phyloP scores from a whole-genome alignment of 2,113 vertebrate genomes.

The Oceanites oceanicus region DNA sequence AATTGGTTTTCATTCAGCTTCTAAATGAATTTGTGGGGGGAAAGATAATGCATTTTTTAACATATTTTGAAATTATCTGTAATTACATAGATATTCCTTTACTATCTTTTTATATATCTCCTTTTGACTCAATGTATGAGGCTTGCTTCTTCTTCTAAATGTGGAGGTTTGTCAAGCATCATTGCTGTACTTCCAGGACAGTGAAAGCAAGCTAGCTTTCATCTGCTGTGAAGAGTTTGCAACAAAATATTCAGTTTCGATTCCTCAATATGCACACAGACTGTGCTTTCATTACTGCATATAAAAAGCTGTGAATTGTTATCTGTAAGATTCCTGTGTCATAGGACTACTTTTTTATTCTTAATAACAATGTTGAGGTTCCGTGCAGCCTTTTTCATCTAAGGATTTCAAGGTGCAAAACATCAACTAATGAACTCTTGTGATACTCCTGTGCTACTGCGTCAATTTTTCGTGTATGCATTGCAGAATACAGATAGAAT shows the following conservation, averaged over 20 bases:
- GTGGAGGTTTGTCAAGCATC: neutral
- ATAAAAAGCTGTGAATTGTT: neutral
- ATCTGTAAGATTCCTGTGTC: neutral
- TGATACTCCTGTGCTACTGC: neutral
- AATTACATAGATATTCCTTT: neutral
- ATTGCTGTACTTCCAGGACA: neutral
- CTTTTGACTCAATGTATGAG: neutral
- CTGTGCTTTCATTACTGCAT: neutral
- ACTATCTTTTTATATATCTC: neutral
- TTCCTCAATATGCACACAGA: neutral
- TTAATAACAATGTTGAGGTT: neutral
- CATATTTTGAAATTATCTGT: neutral
- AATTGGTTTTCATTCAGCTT: neutral
- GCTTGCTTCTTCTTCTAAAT: neutral
- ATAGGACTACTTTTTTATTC: neutral
- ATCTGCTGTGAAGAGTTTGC: neutral
- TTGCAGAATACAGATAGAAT: neutral
- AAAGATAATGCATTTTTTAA: neutral
- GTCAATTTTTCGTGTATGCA: fast-evolving
- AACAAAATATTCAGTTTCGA: neutral
- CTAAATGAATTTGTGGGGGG: neutral
- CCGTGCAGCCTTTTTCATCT: neutral
- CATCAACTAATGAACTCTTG: neutral
- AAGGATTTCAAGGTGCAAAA: neutral
- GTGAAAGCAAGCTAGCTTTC: neutral